These are phyloP conservation scores for Zygogramma bicolorata DNA, from an alignment of 2,888 invertebrate genomes.

Conservation along the genomic window DNA sequence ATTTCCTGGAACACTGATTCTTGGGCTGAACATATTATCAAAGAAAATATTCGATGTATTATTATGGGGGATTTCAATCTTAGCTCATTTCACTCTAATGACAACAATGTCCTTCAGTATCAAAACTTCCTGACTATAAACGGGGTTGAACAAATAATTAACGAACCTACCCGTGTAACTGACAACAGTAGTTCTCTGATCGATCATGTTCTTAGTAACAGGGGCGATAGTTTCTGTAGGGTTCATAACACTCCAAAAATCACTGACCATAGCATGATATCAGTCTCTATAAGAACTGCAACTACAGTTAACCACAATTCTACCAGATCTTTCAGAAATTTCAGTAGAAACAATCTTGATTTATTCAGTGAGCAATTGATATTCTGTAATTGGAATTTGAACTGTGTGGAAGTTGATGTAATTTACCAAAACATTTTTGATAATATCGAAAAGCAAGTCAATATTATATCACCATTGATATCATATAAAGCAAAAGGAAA, in stretches of 20 bases:
- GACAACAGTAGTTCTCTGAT: too few species aligned
- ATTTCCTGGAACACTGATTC: background rate
- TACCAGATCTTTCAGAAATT: background rate
- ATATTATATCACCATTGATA: too few species aligned
- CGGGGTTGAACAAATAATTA: background rate
- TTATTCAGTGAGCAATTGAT: background rate
- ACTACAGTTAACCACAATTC: background rate
- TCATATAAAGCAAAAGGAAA: too few species aligned
- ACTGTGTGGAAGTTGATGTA: slow-evolving; percentile 7
- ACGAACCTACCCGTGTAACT: background rate
- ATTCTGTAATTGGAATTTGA: too few species aligned
- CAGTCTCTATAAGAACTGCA: background rate
- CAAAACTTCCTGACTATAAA: background rate
- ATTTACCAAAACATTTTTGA: background rate
- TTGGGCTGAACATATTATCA: background rate
- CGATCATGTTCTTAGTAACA: background rate
- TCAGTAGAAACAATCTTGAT: background rate
- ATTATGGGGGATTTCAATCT: background rate
- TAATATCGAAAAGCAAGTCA: too few species aligned
- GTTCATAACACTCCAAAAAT: too few species aligned
- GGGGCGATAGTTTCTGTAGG: background rate
- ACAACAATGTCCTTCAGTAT: too few species aligned
- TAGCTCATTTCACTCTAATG: background rate
- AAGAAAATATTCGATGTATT: background rate
- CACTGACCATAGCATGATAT: background rate